These are phyloP conservation scores for Gorilla gorilla DNA, from an alignment of 2,113 vertebrate species.

Conservation along the genomic window DNA sequence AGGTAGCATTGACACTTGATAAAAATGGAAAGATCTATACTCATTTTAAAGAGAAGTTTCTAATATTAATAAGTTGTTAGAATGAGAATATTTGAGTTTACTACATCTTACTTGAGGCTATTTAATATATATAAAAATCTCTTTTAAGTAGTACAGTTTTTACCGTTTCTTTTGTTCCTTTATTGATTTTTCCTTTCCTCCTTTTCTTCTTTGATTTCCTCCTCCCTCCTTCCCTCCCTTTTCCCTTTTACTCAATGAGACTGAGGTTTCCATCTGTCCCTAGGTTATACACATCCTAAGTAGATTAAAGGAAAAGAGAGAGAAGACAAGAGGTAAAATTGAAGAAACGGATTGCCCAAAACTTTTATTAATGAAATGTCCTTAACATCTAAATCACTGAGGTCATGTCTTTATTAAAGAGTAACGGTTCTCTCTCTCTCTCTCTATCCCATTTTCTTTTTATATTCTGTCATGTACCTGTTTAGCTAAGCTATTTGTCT, in stretches of 20 bases:
- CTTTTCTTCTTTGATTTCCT: background rate
- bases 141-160: background rate
- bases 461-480: background rate
- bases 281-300: background rate
- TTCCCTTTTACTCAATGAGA: background rate
- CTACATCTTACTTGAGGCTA: background rate
- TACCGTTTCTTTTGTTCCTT: background rate
- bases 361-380: background rate
- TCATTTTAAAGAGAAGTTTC: background rate
- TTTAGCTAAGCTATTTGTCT: background rate
- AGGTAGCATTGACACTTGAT: background rate
- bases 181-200: background rate
- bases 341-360: background rate
- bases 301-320: background rate
- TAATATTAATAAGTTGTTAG: background rate
- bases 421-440: background rate
- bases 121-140: background rate
- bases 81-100: background rate
- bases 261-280: background rate
- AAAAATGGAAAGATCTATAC: background rate
- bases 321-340: background rate
- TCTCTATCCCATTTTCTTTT: background rate
- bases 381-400: background rate
- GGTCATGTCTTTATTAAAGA: background rate
- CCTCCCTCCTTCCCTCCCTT: background rate